A percentile compares a stretch with the other conserved stretches of the same genome.
Conservation (phyloP, 1,140 invertebrate genomes). For the Antheraea pernyi region DNA sequence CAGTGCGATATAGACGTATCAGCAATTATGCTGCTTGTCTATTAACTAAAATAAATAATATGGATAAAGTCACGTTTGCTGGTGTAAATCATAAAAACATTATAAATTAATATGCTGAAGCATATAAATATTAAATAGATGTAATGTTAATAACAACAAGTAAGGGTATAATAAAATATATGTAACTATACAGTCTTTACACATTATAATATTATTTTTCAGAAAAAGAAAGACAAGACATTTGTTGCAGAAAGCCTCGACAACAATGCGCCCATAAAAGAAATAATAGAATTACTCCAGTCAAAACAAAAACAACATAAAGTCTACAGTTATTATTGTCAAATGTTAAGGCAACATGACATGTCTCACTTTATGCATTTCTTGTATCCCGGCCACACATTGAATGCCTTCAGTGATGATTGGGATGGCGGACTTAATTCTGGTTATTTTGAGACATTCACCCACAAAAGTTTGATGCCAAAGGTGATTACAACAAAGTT, state of each 20-base stretch:
- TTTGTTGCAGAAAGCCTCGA: slow-evolving; percentile 16
- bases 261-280: slow-evolving; percentile 13
- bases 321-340: slow-evolving; percentile 45
- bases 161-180: too few species aligned
- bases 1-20: too few species aligned
- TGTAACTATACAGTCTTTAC: too few species aligned
- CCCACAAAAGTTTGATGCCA: slow-evolving; percentile 56
- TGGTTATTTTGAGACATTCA: slow-evolving; percentile 57
- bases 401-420: slow-evolving; percentile 55
- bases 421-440: slow-evolving; percentile 57
- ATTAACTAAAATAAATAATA: too few species aligned
- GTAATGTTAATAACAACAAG: too few species aligned
- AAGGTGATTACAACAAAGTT: slow-evolving; percentile 53
- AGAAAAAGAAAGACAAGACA: slow-evolving; percentile 20
- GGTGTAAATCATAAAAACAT: too few species aligned
- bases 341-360: slow-evolving; percentile 37
- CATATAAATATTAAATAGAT: too few species aligned
- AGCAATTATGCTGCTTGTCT: too few species aligned
- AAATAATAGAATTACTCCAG: slow-evolving; percentile 19
- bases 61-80: background rate
- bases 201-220: slow-evolving; percentile 1
- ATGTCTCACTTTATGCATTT: slow-evolving; percentile 37
- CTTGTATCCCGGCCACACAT: slow-evolving; percentile 45
- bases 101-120: too few species aligned
- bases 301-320: slow-evolving; percentile 37